A percentile compares a stretch with the other conserved stretches of the same genome.
phyloP scores from a whole-genome alignment of 2,113 vertebrate species.

The Ameiurus melas region DNA sequence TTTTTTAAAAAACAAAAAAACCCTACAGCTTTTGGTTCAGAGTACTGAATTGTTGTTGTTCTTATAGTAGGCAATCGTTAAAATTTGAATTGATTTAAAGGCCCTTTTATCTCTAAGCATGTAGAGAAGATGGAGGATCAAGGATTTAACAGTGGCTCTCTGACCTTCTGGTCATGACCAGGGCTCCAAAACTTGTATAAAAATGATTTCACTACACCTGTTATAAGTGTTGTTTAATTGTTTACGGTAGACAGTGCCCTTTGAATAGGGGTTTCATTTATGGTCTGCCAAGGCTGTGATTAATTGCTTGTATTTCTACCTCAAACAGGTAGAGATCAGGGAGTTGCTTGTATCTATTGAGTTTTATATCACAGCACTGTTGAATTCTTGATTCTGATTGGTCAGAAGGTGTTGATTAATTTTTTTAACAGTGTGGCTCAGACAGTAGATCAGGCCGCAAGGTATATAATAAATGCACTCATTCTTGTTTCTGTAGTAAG shows the following conservation, averaged over 20 bases:
- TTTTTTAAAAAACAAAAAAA: too few species aligned
- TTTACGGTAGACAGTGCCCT: neutral
- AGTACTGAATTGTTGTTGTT: neutral
- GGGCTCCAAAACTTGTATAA: neutral
- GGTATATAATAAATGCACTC: too few species aligned
- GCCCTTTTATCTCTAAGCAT: neutral
- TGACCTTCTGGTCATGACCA: neutral
- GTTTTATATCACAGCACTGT: neutral
- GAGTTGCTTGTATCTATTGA: neutral
- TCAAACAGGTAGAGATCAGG: neutral
- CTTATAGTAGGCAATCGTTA: neutral
- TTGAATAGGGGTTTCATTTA: neutral
- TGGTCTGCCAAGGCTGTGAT: neutral
- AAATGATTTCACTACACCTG: neutral
- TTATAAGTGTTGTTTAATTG: neutral
- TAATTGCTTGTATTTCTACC: neutral
- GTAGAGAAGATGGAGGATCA: neutral
- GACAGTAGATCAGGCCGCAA: neutral
- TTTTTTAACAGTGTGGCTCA: neutral
- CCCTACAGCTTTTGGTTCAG: neutral
- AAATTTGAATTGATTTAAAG: neutral
- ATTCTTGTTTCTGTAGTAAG: too few species aligned
- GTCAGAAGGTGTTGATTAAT: neutral
- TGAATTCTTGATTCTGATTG: neutral
- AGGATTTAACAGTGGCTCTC: neutral